Evolutionary conservation across 2,797 vertebrate species (phyloP).

Genomic region (Xenopus petersii): DNA sequence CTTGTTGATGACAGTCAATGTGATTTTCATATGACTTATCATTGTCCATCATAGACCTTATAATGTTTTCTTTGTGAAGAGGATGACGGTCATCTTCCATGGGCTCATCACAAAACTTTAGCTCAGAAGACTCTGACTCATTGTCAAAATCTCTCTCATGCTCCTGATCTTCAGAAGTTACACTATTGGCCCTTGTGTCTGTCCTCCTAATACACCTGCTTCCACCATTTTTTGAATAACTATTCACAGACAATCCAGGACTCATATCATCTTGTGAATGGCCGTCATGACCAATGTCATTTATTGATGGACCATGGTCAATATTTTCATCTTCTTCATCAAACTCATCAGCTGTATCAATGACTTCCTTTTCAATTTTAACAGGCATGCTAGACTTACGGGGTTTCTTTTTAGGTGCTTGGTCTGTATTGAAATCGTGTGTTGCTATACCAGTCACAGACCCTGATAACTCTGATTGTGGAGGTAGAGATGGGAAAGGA

Average conservation of each 20-base stretch:
- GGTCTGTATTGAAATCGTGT: conserved; percentile 72
- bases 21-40: conserved; percentile 83
- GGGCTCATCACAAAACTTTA: conserved; percentile 87
- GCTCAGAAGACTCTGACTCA: conserved; percentile 93
- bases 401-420: conserved; percentile 95
- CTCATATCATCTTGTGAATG: conserved; percentile 96
- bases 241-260: conserved; percentile 84
- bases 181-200: conserved; percentile 89
- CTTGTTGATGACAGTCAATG: conserved; percentile 79
- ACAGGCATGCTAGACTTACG: conserved; percentile 98
- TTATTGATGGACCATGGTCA: conserved; percentile 68
- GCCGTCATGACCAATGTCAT: conserved; percentile 73
- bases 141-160: conserved; percentile 97
- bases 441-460: conserved; percentile 65
- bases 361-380: conserved; percentile 98
- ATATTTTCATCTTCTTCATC: conserved; percentile 91
- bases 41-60: conserved; percentile 75
- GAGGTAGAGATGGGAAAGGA: neutral
- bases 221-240: conserved; percentile 85
- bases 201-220: conserved; percentile 81
- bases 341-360: conserved; percentile 92
- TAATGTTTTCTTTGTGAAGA: conserved; percentile 62
- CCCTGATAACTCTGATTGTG: conserved; percentile 61
- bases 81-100: conserved; percentile 82
- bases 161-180: conserved; percentile 97